Percentiles rank a stretch among this genome's conserved stretches.
Conservation (phyloP, 2,113 vertebrate species). For the Phrynosoma platyrhinos region DNA sequence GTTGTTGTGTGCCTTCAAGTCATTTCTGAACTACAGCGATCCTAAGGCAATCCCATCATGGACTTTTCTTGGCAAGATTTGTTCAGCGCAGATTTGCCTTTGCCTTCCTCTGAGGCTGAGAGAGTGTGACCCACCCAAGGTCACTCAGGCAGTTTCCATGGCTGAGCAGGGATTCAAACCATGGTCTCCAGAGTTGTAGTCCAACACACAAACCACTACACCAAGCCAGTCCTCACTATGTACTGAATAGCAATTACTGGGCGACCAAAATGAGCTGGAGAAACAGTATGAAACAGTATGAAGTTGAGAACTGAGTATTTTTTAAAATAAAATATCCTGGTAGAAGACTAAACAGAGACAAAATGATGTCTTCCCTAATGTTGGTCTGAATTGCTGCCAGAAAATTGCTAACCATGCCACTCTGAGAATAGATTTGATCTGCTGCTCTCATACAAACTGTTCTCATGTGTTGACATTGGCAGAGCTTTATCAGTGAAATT, state of each 20-base stretch:
- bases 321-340: background rate
- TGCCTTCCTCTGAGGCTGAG: no score
- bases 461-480: constrained; percentile 2
- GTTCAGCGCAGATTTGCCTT: no score
- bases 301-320: background rate
- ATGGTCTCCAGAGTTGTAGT: no score
- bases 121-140: background rate
- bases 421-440: constrained; percentile 4
- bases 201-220: no score
- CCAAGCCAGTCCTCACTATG: no score
- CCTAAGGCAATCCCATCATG: background rate
- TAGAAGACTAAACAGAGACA: background rate
- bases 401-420: constrained; percentile 10
- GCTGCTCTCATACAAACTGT: background rate
- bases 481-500: constrained; percentile 2
- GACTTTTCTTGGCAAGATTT: no score
- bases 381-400: background rate
- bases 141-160: no score
- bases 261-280: background rate
- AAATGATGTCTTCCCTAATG: background rate
- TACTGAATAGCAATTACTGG: background rate
- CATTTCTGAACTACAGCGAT: no score
- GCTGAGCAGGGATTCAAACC: no score
- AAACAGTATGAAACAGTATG: background rate
- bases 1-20: no score